Evolutionary conservation across 1,140 invertebrate genomes (phyloP), one percentile per base, ranked within the genome.

Genomic region (Caenorhabditis tropicalis): DNA sequence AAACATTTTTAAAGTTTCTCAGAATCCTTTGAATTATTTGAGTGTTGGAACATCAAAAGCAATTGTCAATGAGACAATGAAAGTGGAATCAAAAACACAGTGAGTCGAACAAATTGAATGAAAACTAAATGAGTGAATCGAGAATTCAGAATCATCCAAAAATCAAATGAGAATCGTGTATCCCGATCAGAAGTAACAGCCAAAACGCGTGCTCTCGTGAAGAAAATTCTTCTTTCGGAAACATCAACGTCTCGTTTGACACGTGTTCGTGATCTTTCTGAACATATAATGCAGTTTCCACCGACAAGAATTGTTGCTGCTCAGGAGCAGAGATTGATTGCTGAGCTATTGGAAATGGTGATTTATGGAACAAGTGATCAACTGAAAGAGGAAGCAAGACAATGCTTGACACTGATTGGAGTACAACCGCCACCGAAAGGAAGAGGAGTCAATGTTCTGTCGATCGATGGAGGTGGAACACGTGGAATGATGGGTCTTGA

Each of bases 391-490:
- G 83, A 65, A 31, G 65, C 83, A 16, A 84, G 83, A 70, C 43
- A 65, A 29, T 84, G 83, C 60, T n/a, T 84, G 5, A 81, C 83
- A 27, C 83, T 84, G 21, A 74, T 65, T 81, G 83, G 83, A 58
- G 70, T 74, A 15, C 83, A 84, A 19, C 83, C 70, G 9, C 49
- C 70, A 19, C 31, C 65, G 6, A 84, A 84, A 46, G 65, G 70
- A 21, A 79, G 43, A 53, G 83, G 96, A 6, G 94, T 96, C 33
- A 93, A 95, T 91, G 94, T 97, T 79, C 92, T 98, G 16, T 93
- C 95, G 0, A 95, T 97, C 86, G 96, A 98, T 93, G 96, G 96
- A 9, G 96, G 96, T 43, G 96, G 96, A 79, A 95, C 95, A 79
- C 84, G 90, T 15, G 90, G 90, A 24, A 87, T 91, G 85, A 88